phyloP scores from a whole-genome alignment of 2,113 vertebrate species.

The Glaucidium brasilianum region DNA sequence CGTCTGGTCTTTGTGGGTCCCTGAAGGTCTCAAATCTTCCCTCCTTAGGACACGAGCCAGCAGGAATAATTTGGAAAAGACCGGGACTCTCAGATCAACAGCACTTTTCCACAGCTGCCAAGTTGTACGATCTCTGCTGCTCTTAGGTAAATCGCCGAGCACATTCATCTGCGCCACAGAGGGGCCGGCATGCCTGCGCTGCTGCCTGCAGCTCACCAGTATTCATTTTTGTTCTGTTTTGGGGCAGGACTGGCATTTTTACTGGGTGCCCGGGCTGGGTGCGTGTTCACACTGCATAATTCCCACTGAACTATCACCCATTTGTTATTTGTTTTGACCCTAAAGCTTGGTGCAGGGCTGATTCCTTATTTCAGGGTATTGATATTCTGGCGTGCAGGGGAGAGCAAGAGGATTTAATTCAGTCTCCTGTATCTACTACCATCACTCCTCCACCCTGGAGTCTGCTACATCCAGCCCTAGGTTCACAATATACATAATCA shows the following conservation, averaged over 20 bases:
- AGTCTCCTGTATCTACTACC: neutral
- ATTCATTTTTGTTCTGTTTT: neutral
- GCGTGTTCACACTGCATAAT: rapidly evolving
- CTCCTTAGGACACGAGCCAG: neutral
- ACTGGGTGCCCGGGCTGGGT: neutral
- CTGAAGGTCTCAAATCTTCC: neutral
- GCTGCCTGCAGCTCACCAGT: rapidly evolving
- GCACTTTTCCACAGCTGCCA: neutral
- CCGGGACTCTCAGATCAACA: neutral
- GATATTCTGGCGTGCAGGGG: neutral
- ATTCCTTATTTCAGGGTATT: neutral
- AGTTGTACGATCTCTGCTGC: neutral
- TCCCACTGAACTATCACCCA: neutral
- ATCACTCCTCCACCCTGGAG: neutral
- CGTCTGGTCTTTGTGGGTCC: neutral
- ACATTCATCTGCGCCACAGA: rapidly evolving
- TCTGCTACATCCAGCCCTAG: neutral
- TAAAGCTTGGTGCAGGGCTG: rapidly evolving
- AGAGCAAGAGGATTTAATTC: neutral
- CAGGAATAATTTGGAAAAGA: neutral
- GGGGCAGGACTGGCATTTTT: neutral
- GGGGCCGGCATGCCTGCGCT: rapidly evolving
- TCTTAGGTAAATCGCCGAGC: rapidly evolving
- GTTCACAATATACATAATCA: neutral
- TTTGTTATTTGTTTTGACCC: neutral